phyloP scores from a whole-genome alignment of 2,888 invertebrate genomes.

The Chromoteleia sp. region DNA sequence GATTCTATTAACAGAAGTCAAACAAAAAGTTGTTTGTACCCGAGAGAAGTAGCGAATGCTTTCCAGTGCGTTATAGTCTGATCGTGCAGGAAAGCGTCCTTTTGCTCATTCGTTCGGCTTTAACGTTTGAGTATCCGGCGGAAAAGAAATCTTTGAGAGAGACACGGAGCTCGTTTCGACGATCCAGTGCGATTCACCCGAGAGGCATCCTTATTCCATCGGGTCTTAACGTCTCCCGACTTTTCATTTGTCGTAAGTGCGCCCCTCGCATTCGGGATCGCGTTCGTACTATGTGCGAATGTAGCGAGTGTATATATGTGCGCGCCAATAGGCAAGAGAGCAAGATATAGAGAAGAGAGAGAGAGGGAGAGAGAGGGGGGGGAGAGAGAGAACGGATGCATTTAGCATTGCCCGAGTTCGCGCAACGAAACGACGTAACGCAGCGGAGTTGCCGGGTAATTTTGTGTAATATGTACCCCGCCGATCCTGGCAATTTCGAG shows the following conservation, averaged over 20 bases:
- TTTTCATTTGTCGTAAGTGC: slow-evolving; percentile 65
- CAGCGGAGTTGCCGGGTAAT: slow-evolving; percentile 58
- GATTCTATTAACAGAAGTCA: slow-evolving; percentile 52
- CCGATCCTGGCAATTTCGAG: slow-evolving; percentile 65
- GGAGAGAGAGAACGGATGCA: slow-evolving; percentile 25
- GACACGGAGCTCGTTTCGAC: slow-evolving; percentile 50
- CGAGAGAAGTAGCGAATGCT: slow-evolving; percentile 15
- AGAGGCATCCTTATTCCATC: slow-evolving; percentile 62
- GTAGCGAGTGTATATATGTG: slow-evolving; percentile 6
- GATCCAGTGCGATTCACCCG: slow-evolving; percentile 50
- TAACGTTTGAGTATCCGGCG: slow-evolving; percentile 51
- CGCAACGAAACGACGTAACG: slow-evolving; percentile 51
- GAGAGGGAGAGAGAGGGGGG: background rate
- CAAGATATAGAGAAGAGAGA: background rate
- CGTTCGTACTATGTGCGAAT: slow-evolving; percentile 26
- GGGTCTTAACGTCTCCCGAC: slow-evolving; percentile 59
- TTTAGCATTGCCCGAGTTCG: slow-evolving; percentile 51
- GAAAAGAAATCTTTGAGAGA: slow-evolving; percentile 60
- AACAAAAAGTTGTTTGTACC: slow-evolving; percentile 59
- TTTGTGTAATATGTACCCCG: slow-evolving; percentile 69
- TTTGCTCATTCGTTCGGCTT: slow-evolving; percentile 51
- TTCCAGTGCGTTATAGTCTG: slow-evolving; percentile 28
- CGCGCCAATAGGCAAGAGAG: background rate
- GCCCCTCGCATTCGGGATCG: slow-evolving; percentile 41
- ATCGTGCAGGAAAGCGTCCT: slow-evolving; percentile 54